phyloP scores from a whole-genome alignment of 2,888 invertebrate genomes.

The Hymenopus coronatus region DNA sequence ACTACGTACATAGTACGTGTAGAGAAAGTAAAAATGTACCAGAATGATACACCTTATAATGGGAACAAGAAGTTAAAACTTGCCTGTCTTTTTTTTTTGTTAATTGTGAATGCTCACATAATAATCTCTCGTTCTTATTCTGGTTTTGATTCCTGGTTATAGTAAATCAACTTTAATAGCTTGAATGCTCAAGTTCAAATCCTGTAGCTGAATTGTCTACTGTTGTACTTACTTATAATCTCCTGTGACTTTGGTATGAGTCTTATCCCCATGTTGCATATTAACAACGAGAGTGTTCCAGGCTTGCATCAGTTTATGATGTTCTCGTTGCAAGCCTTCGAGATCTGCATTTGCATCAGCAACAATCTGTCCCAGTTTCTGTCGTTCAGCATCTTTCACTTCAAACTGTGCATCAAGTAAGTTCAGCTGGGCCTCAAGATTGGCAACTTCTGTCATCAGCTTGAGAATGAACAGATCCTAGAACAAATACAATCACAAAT shows the following conservation, averaged over 20 bases:
- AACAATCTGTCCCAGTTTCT: slow-evolving; percentile 56
- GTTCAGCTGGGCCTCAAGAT: slow-evolving; percentile 63
- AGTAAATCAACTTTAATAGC: too few species aligned
- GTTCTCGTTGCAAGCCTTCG: slow-evolving; percentile 67
- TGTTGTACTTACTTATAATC: slow-evolving; percentile 4
- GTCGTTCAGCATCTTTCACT: slow-evolving; percentile 63
- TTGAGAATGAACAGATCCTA: slow-evolving; percentile 65
- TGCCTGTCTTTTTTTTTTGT: too few species aligned
- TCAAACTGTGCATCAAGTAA: slow-evolving; percentile 62
- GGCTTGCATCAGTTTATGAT: slow-evolving; percentile 64
- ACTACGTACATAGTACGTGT: too few species aligned
- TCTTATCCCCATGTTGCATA: slow-evolving; percentile 65
- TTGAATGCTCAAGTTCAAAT: too few species aligned
- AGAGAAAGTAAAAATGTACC: too few species aligned
- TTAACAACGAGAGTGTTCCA: slow-evolving; percentile 74
- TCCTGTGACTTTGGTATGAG: background rate
- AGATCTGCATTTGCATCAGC: slow-evolving; percentile 70
- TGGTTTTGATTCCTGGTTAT: too few species aligned
- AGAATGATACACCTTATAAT: too few species aligned
- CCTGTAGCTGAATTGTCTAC: too few species aligned
- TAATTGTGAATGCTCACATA: too few species aligned
- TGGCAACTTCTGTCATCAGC: slow-evolving; percentile 67
- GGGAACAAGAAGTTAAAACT: too few species aligned
- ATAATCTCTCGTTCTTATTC: too few species aligned
- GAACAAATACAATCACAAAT: background rate